A percentile compares a stretch with the other conserved stretches of the same genome.
These are phyloP conservation scores for Cherax quadricarinatus DNA, from an alignment of 1,140 invertebrate species.

Conservation along the genomic window DNA sequence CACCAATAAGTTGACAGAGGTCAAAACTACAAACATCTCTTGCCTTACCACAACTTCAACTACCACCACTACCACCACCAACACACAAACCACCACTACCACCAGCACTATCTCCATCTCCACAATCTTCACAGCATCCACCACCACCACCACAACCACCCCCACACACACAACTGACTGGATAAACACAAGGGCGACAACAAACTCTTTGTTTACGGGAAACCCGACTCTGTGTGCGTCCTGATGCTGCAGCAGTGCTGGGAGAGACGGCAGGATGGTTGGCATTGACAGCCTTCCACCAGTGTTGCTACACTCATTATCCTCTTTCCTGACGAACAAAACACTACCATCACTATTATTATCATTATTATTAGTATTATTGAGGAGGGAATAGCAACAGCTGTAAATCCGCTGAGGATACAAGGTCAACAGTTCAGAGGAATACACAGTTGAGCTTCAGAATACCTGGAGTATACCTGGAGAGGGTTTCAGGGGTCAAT, in stretches of 20 bases:
- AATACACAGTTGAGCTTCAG: too few relatives aligned
- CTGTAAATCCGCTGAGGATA: too few relatives aligned
- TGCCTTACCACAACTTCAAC: background rate
- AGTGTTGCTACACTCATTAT: too few relatives aligned
- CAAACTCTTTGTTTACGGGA: constrained; percentile 9
- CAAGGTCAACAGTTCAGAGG: too few relatives aligned
- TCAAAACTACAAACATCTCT: too few relatives aligned
- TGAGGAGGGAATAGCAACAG: too few relatives aligned
- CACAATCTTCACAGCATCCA: background rate
- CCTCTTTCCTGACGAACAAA: too few relatives aligned
- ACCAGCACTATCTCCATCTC: background rate
- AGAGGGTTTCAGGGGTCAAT: too few relatives aligned
- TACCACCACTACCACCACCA: background rate
- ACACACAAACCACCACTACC: background rate
- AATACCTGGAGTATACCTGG: too few relatives aligned
- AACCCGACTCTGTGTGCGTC: background rate
- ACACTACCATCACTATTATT: too few relatives aligned
- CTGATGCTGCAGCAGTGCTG: background rate
- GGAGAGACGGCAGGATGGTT: background rate
- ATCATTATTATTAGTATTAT: too few relatives aligned
- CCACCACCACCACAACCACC: background rate
- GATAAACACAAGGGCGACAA: background rate
- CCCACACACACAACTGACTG: constrained; percentile 12
- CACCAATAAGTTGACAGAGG: background rate
- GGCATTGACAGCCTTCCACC: too few relatives aligned